These are phyloP conservation scores for Salvelinus alpinus DNA, from an alignment of 2,113 vertebrate genomes.

Conservation along the genomic window DNA sequence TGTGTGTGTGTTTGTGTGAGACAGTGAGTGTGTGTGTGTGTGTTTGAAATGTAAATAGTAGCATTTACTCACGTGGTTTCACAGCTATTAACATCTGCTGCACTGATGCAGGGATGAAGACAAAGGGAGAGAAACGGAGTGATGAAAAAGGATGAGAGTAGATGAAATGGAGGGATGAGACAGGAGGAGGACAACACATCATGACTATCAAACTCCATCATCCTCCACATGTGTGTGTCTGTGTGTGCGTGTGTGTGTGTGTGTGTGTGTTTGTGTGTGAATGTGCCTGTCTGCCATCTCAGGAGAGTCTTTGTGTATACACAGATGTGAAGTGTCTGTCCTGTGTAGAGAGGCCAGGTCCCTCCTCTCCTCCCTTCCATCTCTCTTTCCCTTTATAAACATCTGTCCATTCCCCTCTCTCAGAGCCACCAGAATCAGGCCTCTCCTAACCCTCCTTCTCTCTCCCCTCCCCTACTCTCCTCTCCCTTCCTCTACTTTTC, in stretches of 20 bases:
- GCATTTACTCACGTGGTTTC: slow-evolving; percentile 41
- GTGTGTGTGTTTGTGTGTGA: slow-evolving; percentile 22
- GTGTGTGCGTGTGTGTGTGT: slow-evolving; percentile 12
- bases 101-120: slow-evolving; percentile 16
- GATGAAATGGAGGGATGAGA: neutral
- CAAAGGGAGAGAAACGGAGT: neutral
- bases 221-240: no score
- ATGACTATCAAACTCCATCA: no score
- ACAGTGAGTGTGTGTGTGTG: slow-evolving; percentile 22
- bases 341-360: slow-evolving; percentile 43
- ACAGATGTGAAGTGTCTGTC: slow-evolving; percentile 65
- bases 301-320: neutral
- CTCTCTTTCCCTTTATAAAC: neutral
- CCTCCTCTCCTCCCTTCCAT: slow-evolving; percentile 6
- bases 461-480: no score
- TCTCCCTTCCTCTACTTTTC: no score
- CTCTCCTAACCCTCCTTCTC: neutral
- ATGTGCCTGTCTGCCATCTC: slow-evolving; percentile 10
- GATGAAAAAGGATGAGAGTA: no score
- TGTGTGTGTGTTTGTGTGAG: no score
- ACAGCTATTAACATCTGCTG: slow-evolving; percentile 44
- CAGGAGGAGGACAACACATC: neutral
- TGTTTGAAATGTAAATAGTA: slow-evolving; percentile 34
- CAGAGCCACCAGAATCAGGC: no score
- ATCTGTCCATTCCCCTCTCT: slow-evolving; percentile 12